These are phyloP conservation scores for Emydoidea blandingii DNA, from an alignment of 2,797 vertebrate species.

Conservation along the genomic window DNA sequence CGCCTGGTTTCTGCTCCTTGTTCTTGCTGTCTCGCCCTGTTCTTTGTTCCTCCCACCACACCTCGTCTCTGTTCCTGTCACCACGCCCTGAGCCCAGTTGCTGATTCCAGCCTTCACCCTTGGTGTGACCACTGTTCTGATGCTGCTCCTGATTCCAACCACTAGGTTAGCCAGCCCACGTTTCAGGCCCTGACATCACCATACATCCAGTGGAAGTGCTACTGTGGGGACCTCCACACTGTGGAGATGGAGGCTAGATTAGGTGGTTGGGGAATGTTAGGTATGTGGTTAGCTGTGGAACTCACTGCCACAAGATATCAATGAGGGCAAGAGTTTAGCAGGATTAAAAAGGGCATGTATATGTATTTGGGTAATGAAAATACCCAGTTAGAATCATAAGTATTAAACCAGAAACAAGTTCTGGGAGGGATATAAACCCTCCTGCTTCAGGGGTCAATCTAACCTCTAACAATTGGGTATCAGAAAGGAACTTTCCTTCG, in stretches of 20 bases:
- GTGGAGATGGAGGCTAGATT: background rate
- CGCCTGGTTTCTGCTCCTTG: background rate
- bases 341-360: background rate
- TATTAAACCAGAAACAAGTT: background rate
- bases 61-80: background rate
- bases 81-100: background rate
- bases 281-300: background rate
- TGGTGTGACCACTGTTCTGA: background rate
- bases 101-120: background rate
- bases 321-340: background rate
- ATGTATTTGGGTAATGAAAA: background rate
- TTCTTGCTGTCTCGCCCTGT: background rate
- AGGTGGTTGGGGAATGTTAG: background rate
- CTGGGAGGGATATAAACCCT: background rate
- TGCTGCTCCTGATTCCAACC: background rate
- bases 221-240: background rate
- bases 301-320: background rate
- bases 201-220: background rate
- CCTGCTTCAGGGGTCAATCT: background rate
- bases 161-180: background rate
- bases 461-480: background rate
- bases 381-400: background rate
- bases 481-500: background rate
- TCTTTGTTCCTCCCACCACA: background rate
- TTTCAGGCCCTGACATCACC: background rate